phyloP scores from a whole-genome alignment of 1,140 invertebrate genomes.

The Archegozetes longisetosus region DNA sequence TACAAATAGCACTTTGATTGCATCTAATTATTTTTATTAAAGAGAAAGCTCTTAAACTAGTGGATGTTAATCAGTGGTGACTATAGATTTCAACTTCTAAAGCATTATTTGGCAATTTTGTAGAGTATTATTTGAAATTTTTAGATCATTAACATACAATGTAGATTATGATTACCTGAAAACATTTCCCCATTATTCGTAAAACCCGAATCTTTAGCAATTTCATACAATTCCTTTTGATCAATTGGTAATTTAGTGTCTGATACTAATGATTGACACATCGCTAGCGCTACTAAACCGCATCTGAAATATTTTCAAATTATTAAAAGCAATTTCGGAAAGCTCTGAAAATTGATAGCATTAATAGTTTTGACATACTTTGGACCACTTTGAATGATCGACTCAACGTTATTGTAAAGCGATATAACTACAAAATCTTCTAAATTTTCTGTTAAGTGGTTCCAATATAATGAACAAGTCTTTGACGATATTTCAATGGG shows the following conservation, averaged over 20 bases:
- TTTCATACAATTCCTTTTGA: conserved; percentile 37
- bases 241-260: conserved; percentile 28
- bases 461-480: background rate
- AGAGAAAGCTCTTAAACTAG: no score
- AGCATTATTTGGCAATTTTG: no score
- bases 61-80: no score
- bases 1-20: no score
- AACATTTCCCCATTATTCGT: conserved; percentile 72
- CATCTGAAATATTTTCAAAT: conserved; percentile 38
- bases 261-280: conserved; percentile 43
- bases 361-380: background rate
- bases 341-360: background rate
- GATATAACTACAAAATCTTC: background rate
- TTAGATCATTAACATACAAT: no score
- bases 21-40: no score
- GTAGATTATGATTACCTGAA: no score
- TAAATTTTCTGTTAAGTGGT: background rate
- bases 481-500: background rate
- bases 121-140: no score
- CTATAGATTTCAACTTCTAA: no score
- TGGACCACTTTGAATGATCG: background rate
- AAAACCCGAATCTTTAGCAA: conserved; percentile 42
- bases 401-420: background rate
- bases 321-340: background rate
- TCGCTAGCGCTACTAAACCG: conserved; percentile 58